A percentile compares a stretch with the other conserved stretches of the same genome.
Conservation (phyloP, 2,113 vertebrate genomes). For the Toxotes chatareus region DNA sequence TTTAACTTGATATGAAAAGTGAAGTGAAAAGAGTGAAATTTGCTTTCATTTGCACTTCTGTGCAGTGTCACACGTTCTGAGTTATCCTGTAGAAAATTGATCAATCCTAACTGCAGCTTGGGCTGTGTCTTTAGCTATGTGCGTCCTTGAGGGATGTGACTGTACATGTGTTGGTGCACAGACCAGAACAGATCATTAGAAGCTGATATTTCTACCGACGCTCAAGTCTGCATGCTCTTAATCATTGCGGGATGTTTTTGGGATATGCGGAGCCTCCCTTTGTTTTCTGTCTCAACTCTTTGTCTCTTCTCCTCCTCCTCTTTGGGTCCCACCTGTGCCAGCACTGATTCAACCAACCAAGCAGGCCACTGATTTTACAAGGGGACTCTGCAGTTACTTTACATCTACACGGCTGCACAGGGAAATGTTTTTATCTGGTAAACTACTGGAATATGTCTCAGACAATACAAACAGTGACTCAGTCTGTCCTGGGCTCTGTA, state of each 20-base stretch:
- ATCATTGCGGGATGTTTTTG: conserved; percentile 52
- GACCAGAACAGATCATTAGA: background rate
- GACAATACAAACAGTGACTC: conserved; percentile 21
- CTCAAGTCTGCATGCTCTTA: conserved; percentile 31
- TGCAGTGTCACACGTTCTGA: background rate
- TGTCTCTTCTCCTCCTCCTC: conserved; percentile 12
- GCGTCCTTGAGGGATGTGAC: conserved; percentile 22
- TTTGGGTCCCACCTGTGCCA: conserved; percentile 35
- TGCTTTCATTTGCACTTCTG: background rate
- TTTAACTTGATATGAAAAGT: background rate
- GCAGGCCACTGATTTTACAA: conserved; percentile 41
- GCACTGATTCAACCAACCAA: conserved; percentile 36
- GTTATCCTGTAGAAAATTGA: background rate
- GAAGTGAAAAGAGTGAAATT: background rate
- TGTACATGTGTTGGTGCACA: background rate
- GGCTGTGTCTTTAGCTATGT: background rate
- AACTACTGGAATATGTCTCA: background rate
- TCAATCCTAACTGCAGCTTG: background rate
- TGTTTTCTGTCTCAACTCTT: conserved; percentile 16
- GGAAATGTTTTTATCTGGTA: conserved; percentile 2
- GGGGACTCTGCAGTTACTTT: conserved; percentile 13
- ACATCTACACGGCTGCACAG: conserved; percentile 14
- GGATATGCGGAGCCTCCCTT: conserved; percentile 43
- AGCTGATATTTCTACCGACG: conserved; percentile 19
- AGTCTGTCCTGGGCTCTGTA: conserved; percentile 15